Percentiles rank a stretch among this genome's conserved stretches.
Evolutionary conservation across 2,797 vertebrate species (phyloP).

Genomic region (Hoplostethus atlanticus): DNA sequence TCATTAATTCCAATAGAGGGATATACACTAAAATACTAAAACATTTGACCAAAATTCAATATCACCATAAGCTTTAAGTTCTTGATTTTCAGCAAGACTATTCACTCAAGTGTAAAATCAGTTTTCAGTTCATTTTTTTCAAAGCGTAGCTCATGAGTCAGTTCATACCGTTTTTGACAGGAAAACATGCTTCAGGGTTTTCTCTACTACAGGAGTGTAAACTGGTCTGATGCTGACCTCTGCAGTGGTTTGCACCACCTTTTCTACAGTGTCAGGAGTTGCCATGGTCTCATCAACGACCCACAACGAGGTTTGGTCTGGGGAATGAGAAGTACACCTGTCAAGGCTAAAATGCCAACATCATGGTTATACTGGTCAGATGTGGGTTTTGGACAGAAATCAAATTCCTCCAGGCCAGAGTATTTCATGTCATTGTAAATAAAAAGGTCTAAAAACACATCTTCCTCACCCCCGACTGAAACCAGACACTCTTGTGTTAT

Average conservation of each 20-base stretch:
- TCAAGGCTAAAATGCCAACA: not conserved
- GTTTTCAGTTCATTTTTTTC: not conserved
- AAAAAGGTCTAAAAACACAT: not conserved
- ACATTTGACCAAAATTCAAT: too few species aligned
- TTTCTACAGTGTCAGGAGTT: conserved; percentile 36
- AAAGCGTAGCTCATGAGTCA: not conserved
- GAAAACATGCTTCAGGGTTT: conserved; percentile 56
- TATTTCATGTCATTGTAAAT: not conserved
- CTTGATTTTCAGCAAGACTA: too few species aligned
- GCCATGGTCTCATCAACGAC: conserved; percentile 30
- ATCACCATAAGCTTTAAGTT: too few species aligned
- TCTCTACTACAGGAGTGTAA: conserved; percentile 30
- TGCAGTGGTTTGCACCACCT: conserved; percentile 20
- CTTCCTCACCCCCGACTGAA: conserved; percentile 52
- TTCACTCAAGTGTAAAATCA: too few species aligned
- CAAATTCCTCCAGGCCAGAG: not conserved
- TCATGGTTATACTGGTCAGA: not conserved
- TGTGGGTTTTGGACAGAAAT: not conserved
- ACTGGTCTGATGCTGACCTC: conserved; percentile 18
- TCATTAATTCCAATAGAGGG: too few species aligned
- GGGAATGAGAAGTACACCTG: not conserved
- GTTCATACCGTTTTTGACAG: conserved; percentile 68
- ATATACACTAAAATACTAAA: too few species aligned
- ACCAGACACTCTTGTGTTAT: conserved; percentile 53
- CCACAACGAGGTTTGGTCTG: conserved; percentile 71